These are phyloP conservation scores for Chalcosyrphus nemorum DNA, from an alignment of 2,888 invertebrate genomes.

Conservation along the genomic window DNA sequence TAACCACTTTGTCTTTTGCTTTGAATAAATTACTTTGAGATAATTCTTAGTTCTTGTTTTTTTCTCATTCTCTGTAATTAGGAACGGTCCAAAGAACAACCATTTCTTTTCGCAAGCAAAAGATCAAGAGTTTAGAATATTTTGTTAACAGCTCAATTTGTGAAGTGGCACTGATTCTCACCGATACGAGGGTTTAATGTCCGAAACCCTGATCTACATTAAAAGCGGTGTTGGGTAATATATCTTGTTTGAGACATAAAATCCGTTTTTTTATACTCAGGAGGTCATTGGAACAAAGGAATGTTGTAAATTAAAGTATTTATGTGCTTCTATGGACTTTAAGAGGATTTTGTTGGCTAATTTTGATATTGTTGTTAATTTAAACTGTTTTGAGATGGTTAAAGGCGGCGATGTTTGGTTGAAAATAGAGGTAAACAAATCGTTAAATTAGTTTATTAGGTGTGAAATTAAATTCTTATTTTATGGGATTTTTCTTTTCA, in stretches of 20 bases:
- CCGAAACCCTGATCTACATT: slow-evolving; percentile 30
- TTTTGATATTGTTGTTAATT: slow-evolving; percentile 12
- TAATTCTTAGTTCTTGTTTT: neutral
- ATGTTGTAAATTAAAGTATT: slow-evolving; percentile 12
- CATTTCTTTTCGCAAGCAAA: slow-evolving; percentile 34
- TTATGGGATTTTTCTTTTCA: neutral
- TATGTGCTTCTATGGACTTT: neutral
- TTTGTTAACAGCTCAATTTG: slow-evolving; percentile 24
- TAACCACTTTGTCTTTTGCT: slow-evolving; percentile 16
- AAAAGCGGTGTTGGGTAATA: slow-evolving; percentile 4
- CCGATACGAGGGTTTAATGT: slow-evolving; percentile 25
- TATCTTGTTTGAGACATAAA: slow-evolving; percentile 13
- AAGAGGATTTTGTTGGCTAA: slow-evolving; percentile 1
- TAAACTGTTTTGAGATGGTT: slow-evolving; percentile 3
- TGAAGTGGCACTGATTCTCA: slow-evolving; percentile 44
- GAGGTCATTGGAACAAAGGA: slow-evolving; percentile 30
- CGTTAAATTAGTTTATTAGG: neutral
- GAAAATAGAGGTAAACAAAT: slow-evolving; percentile 9
- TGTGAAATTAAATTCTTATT: slow-evolving; percentile 19
- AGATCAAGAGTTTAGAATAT: slow-evolving; percentile 42
- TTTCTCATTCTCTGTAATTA: slow-evolving; percentile 28
- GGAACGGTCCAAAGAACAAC: slow-evolving; percentile 65
- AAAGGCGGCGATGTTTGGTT: neutral
- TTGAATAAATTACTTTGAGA: slow-evolving; percentile 35
- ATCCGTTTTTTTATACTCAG: neutral